phyloP scores from a whole-genome alignment of 35 echinoderm and acorn worm species.

The Ophioderma brevispina region DNA sequence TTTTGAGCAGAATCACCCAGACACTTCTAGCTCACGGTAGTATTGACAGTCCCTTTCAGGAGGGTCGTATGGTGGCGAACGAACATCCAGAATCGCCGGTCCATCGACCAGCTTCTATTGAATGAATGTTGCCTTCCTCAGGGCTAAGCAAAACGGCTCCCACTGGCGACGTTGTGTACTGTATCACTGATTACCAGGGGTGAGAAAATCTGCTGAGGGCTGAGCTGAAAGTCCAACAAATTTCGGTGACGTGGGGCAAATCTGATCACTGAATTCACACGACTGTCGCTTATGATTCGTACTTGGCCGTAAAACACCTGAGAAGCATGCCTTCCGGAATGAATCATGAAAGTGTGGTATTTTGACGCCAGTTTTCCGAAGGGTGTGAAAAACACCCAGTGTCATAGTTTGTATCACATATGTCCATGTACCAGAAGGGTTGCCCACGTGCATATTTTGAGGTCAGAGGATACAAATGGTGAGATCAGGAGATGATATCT shows the following conservation, averaged over 20 bases:
- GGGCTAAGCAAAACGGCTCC: constrained; percentile 54
- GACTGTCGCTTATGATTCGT: constrained; percentile 52
- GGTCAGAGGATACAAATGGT: constrained; percentile 15
- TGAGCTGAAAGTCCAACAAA: constrained; percentile 1
- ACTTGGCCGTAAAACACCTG: constrained; percentile 80
- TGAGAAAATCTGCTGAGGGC: constrained; percentile 1
- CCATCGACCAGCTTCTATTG: constrained; percentile 80
- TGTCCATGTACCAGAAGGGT: constrained; percentile 74
- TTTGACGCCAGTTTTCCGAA: constrained; percentile 38
- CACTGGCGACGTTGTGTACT: constrained; percentile 30
- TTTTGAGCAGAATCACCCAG: background rate
- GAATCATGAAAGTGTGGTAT: constrained; percentile 95
- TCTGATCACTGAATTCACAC: constrained; percentile 13
- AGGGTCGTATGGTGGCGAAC: constrained; percentile 86
- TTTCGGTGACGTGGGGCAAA: background rate
- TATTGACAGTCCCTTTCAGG: constrained; percentile 82
- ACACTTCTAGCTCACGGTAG: constrained; percentile 54
- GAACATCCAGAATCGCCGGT: constrained; percentile 86
- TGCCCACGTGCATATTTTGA: background rate
- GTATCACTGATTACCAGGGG: constrained; percentile 11
- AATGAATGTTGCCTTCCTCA: constrained; percentile 70
- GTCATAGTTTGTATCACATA: constrained; percentile 78
- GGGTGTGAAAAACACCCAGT: constrained; percentile 83
- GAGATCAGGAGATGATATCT: constrained; percentile 65
- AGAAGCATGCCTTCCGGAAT: constrained; percentile 86